Evolutionary conservation across 2,888 invertebrate species (phyloP).

Genomic region (Leucophenga montana): DNA sequence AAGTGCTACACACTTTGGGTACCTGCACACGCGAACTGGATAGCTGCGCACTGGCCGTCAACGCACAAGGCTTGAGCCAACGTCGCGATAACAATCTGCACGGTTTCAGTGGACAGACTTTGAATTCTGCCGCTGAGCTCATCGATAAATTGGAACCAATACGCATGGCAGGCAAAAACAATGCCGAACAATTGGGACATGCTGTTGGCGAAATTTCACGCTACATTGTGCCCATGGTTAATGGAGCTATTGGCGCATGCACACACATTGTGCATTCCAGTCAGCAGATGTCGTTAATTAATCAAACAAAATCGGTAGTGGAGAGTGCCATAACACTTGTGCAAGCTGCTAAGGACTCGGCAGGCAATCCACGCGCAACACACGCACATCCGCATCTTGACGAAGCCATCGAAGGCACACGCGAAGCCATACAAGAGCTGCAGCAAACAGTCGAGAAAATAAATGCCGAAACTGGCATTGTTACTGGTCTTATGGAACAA

Average conservation of each 20-base stretch:
- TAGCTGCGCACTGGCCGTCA: constrained; percentile 88
- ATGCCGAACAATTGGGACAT: constrained; percentile 95
- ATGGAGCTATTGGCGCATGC: constrained; percentile 88
- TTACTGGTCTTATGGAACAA: constrained; percentile 90
- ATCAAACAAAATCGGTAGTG: constrained; percentile 94
- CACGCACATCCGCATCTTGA: constrained; percentile 88
- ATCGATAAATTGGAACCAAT: constrained; percentile 90
- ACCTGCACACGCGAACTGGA: constrained; percentile 87
- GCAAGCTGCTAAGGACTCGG: constrained; percentile 88
- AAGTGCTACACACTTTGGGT: constrained; percentile 84
- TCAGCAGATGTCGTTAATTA: constrained; percentile 89
- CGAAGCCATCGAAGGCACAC: constrained; percentile 83
- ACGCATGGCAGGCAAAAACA: constrained; percentile 87
- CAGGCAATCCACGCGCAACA: constrained; percentile 92
- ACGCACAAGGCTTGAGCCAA: constrained; percentile 84
- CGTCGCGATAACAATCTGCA: constrained; percentile 82
- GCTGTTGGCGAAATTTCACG: constrained; percentile 83
- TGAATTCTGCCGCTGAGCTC: constrained; percentile 86
- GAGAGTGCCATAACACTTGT: constrained; percentile 93
- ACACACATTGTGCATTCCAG: constrained; percentile 91
- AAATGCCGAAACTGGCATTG: constrained; percentile 90
- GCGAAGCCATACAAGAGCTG: constrained; percentile 87
- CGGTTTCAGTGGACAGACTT: constrained; percentile 85
- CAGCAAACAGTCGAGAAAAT: constrained; percentile 85
- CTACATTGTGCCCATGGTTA: constrained; percentile 90